A percentile compares a stretch with the other conserved stretches of the same genome.
Evolutionary conservation across 2,888 invertebrate species (phyloP).

Genomic region (Cheilosia soror): DNA sequence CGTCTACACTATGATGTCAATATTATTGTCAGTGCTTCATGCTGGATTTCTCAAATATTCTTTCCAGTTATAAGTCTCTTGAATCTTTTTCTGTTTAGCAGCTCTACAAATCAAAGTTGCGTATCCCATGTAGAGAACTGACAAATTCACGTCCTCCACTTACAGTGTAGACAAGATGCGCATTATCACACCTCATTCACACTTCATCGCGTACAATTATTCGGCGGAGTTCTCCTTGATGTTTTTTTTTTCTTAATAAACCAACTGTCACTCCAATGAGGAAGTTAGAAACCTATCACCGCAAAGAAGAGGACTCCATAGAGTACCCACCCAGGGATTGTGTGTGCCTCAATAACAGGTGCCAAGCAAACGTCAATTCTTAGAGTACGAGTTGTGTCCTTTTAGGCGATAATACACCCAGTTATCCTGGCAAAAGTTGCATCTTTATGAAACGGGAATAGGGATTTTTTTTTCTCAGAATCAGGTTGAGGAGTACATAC

Average conservation of each 20-base stretch:
- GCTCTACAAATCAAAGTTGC: not conserved
- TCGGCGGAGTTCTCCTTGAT: conserved; percentile 3
- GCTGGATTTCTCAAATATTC: no score
- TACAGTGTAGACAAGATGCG: conserved; percentile 13
- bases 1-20: no score
- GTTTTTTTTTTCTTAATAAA: conserved; percentile 37
- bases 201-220: conserved; percentile 49
- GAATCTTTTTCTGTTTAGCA: no score
- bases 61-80: no score
- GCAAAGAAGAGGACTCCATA: conserved; percentile 15
- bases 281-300: conserved; percentile 36
- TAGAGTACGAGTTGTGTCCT: conserved; percentile 38
- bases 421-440: conserved; percentile 61
- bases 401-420: conserved; percentile 67
- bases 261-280: conserved; percentile 50
- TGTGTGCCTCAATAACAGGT: conserved; percentile 61
- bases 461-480: conserved; percentile 21
- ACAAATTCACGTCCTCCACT: conserved; percentile 20
- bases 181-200: conserved; percentile 32
- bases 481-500: conserved; percentile 66
- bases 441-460: conserved; percentile 42
- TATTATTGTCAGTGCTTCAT: no score
- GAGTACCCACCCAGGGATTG: conserved; percentile 14
- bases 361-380: conserved; percentile 43
- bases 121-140: not conserved